A percentile compares a stretch with the other conserved stretches of the same genome.
Evolutionary conservation across 2,888 invertebrate species (phyloP).

Genomic region (Pristionchus exspectatus): DNA sequence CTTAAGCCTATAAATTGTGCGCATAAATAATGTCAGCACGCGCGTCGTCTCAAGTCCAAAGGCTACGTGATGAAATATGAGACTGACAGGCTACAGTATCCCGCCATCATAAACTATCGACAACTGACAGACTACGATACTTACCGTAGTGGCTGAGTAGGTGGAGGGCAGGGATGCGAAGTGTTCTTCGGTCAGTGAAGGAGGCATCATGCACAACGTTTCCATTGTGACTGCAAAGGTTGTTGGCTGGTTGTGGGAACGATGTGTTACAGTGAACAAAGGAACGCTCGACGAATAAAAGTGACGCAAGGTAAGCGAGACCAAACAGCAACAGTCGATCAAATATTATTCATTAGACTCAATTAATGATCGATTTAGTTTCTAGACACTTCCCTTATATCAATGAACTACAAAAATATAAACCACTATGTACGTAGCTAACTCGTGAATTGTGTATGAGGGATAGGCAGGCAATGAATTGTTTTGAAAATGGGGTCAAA

Average conservation of each 20-base stretch:
- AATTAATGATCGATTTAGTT: not conserved
- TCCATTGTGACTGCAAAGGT: constrained; percentile 28
- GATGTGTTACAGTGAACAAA: not conserved
- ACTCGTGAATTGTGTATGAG: too few species aligned
- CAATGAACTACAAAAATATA: too few species aligned
- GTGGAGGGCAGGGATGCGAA: constrained; percentile 25
- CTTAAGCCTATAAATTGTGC: not conserved
- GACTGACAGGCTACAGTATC: constrained; percentile 10
- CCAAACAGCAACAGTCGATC: too few species aligned
- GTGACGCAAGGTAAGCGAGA: not conserved
- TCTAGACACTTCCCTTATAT: too few species aligned
- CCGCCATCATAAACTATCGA: not conserved
- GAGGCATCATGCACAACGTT: constrained; percentile 46
- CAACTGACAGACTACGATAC: not conserved
- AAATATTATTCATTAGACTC: not conserved
- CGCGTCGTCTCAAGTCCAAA: not conserved
- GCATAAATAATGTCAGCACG: not conserved
- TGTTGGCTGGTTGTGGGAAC: not conserved
- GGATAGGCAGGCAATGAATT: too few species aligned
- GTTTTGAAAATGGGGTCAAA: too few species aligned
- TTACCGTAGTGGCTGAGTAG: constrained; percentile 44
- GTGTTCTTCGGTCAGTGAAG: constrained; percentile 15
- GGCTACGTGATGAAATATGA: not conserved
- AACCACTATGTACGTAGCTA: too few species aligned
- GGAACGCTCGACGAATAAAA: not conserved